Conservation (phyloP, 1,140 invertebrate genomes). For the Aphelinus atriplicis region DNA sequence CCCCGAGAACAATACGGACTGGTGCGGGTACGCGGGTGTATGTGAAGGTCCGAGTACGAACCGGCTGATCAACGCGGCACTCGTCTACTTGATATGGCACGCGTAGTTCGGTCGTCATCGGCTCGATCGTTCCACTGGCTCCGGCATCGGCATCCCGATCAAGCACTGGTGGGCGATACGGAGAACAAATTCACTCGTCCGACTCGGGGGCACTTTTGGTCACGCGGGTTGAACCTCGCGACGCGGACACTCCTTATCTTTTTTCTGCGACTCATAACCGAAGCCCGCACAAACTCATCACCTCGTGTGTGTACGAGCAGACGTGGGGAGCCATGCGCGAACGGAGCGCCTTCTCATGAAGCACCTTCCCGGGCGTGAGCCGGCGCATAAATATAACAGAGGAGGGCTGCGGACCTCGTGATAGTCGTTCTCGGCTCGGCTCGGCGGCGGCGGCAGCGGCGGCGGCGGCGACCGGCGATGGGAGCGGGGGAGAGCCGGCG, state of each 20-base stretch:
- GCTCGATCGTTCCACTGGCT: constrained; percentile 11
- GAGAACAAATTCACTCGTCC: constrained; percentile 4
- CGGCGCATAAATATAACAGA: constrained; percentile 65
- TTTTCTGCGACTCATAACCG: not conserved
- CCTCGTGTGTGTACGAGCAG: too few species aligned
- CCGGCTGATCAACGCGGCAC: constrained; percentile 33
- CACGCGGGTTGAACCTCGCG: constrained; percentile 17
- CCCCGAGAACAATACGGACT: not conserved
- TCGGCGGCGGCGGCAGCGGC: constrained; percentile 54
- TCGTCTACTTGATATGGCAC: constrained; percentile 29
- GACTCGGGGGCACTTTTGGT: constrained; percentile 29
- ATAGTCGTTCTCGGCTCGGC: constrained; percentile 63
- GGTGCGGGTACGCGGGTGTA: too few species aligned
- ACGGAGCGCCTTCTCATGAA: constrained; percentile 51
- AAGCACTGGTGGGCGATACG: not conserved
- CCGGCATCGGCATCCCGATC: not conserved
- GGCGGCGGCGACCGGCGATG: constrained; percentile 48
- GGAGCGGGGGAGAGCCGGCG: constrained; percentile 45
- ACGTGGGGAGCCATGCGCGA: constrained; percentile 21
- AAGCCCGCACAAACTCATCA: not conserved
- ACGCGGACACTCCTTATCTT: constrained; percentile 4
- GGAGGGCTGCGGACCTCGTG: constrained; percentile 59
- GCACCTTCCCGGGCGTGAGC: constrained; percentile 59
- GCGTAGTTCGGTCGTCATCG: constrained; percentile 39
- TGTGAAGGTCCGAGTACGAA: constrained; percentile 1